Evolutionary conservation across 2,888 invertebrate genomes (phyloP), one percentile per base, ranked within the genome.

Genomic region (Lithophane semibrunnea): DNA sequence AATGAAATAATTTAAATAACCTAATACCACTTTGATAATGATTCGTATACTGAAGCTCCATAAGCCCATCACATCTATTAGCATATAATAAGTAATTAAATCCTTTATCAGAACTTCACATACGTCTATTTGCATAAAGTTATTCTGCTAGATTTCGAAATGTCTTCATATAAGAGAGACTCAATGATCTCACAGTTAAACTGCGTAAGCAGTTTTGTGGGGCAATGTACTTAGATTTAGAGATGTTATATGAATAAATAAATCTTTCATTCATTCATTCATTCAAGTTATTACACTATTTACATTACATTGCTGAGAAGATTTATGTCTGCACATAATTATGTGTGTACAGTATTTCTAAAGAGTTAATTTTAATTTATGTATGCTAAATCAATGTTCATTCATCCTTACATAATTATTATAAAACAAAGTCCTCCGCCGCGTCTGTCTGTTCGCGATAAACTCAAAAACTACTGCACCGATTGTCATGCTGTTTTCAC

Each of bases 101-200:
- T 61, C 73, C 73, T 75, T 77, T 86, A 84, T 84, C 83, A 69
- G 42, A 64, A 12, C 29, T 49, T 9, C 65, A 56, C 84, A 86
- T 86, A 63, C 54, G 69, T 49, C 5, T 58, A 83, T 83, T 86
- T 70, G 69, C 84, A 83, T 83, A 83, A 68, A 71, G 60, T 58
- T 82, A 74, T 61, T 66, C 56, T 72, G 37, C 44, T 66, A 54
- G 29, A 42, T 66, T 83, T 79, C 37, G n/a, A 42, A 64, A 79
- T 52, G 47, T 70, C 44, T 69, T 77, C 63, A 52, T 37, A 29
- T 75, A 82, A n/a, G n/a, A n/a, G n/a, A n/a, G n/a, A n/a, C n/a
- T n/a, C n/a, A n/a, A n/a, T n/a, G n/a, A n/a, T n/a, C n/a, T n/a
- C n/a, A n/a, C n/a, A n/a, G n/a, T n/a, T n/a, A n/a, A n/a, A n/a